Percentiles rank a stretch among this genome's conserved stretches.
Conservation (phyloP, 2,888 invertebrate species). For the Mimumesa dahlbomi region DNA sequence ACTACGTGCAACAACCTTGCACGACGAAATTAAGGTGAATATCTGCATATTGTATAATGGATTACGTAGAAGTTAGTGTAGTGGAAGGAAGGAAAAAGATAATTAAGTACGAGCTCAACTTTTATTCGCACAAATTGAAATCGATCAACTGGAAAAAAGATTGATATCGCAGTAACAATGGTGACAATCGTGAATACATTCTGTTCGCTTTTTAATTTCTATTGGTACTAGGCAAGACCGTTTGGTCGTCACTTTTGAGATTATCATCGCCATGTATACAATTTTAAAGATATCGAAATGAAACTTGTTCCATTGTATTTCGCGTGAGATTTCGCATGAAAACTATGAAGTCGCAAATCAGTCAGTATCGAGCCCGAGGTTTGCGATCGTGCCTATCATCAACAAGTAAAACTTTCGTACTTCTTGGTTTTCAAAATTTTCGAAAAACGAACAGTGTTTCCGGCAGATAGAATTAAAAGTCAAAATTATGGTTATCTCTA, state of each 20-base stretch:
- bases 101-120: background rate
- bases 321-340: too few relatives aligned
- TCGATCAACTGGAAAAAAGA: conserved; percentile 18
- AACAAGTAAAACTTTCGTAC: too few relatives aligned
- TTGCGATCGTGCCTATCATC: too few relatives aligned
- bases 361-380: too few relatives aligned
- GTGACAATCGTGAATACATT: conserved; percentile 1
- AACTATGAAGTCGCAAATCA: too few relatives aligned
- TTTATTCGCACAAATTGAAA: conserved; percentile 23
- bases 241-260: too few relatives aligned
- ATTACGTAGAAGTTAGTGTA: background rate
- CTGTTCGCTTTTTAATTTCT: background rate
- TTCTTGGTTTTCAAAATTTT: too few relatives aligned
- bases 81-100: background rate
- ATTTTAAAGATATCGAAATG: too few relatives aligned
- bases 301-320: too few relatives aligned
- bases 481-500: background rate
- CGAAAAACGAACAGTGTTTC: too few relatives aligned
- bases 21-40: conserved; percentile 81
- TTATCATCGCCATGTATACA: too few relatives aligned
- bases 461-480: too few relatives aligned
- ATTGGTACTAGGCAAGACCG: background rate
- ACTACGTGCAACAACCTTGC: conserved; percentile 92
- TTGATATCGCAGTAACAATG: conserved; percentile 10
- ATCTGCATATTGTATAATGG: background rate